Evolutionary conservation across 2,113 vertebrate species (phyloP).

Genomic region (Noctilio leporinus): DNA sequence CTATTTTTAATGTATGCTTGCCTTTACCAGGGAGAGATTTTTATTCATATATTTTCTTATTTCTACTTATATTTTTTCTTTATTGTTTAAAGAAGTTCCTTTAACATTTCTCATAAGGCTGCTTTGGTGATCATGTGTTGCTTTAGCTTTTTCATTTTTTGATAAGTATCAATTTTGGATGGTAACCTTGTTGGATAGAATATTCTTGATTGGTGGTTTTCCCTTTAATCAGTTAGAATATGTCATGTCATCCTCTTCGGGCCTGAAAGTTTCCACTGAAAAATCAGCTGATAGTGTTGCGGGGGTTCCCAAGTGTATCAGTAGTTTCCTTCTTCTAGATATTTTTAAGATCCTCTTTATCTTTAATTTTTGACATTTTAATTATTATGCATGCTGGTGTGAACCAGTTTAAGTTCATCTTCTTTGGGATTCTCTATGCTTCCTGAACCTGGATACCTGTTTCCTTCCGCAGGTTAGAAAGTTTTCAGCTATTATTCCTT

Average conservation of each 20-base stretch:
- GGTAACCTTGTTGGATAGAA: background rate
- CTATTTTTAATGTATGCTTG: background rate
- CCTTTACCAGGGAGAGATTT: background rate
- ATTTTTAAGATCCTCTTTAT: background rate
- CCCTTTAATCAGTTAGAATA: background rate
- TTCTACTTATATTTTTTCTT: background rate
- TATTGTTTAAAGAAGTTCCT: background rate
- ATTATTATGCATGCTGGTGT: background rate
- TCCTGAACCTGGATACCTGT: background rate
- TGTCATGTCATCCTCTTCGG: background rate
- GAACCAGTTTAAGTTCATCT: background rate
- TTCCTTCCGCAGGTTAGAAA: background rate
- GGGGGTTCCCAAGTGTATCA: background rate
- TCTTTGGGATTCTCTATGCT: background rate
- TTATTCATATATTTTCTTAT: background rate
- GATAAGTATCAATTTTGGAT: background rate
- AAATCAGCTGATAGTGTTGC: background rate
- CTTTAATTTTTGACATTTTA: background rate
- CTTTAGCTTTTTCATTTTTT: background rate
- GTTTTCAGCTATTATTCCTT: background rate
- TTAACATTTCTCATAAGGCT: background rate
- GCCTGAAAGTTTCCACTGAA: background rate
- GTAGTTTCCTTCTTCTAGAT: background rate
- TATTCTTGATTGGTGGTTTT: background rate
- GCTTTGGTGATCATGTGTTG: background rate